These are phyloP conservation scores for Encarsia formosa DNA, from an alignment of 2,888 invertebrate species.

Conservation along the genomic window DNA sequence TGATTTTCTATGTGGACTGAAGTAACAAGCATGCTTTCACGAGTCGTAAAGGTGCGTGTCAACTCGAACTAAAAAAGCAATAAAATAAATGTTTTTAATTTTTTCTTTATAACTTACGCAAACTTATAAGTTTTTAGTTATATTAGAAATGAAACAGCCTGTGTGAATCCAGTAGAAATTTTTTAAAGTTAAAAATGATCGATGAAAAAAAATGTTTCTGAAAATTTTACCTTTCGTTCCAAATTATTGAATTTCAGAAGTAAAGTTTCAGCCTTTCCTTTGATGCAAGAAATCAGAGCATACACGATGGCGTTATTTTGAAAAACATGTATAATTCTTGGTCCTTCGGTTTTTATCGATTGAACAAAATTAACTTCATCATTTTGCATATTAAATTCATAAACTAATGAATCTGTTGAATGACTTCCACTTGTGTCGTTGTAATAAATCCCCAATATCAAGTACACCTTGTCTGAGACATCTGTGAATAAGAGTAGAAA, in stretches of 20 bases:
- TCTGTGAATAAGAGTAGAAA: too few relatives aligned
- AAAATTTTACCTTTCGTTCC: slow-evolving; percentile 30
- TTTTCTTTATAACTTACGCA: too few relatives aligned
- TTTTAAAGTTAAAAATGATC: background rate
- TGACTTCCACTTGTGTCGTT: slow-evolving; percentile 31
- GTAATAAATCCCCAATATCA: slow-evolving; percentile 40
- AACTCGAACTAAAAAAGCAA: slow-evolving; percentile 31
- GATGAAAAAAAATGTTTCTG: background rate
- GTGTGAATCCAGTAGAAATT: too few relatives aligned
- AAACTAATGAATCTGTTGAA: slow-evolving; percentile 34
- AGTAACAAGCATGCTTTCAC: slow-evolving; percentile 35
- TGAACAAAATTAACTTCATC: slow-evolving; percentile 29
- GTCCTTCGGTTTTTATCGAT: slow-evolving; percentile 35
- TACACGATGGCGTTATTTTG: slow-evolving; percentile 25
- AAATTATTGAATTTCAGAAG: slow-evolving; percentile 32
- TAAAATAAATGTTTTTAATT: background rate
- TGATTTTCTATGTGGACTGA: slow-evolving; percentile 31
- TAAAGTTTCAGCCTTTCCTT: slow-evolving; percentile 31
- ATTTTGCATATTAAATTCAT: slow-evolving; percentile 31
- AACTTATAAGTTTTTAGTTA: too few relatives aligned
- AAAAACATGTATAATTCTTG: slow-evolving; percentile 35
- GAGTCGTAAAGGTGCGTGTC: slow-evolving; percentile 34
- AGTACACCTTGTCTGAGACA: slow-evolving; percentile 34
- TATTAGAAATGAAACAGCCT: too few relatives aligned
- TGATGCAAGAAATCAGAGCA: slow-evolving; percentile 35